Evolutionary conservation across 2,797 vertebrate genomes (phyloP), one percentile per base, ranked within the genome.

Genomic region (Xenentodon cancila): DNA sequence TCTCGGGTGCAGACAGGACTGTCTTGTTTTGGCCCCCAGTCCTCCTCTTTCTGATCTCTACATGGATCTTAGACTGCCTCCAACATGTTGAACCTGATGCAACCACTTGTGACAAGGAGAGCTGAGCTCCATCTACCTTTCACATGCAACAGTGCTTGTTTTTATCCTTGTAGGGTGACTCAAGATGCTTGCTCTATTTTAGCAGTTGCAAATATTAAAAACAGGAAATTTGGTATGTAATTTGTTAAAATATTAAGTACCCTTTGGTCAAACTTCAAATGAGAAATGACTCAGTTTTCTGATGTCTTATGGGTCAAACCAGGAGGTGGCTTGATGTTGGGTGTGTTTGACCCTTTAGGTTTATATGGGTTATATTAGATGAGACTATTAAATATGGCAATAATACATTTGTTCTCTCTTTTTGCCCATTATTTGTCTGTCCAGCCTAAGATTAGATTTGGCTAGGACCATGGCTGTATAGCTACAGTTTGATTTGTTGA

Each of bases 51-150:
- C 56, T 30, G 44, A 52, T 64, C 44, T 15, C 7, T 25, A 66
- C 62, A 71, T 25, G 37, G 37, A 7, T 3, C 37, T 15, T 15
- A 40, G 13, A 3, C 13, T 16, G 37, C 37, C 37, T 40, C 53
- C 58, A 71, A 43, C 58, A 58, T 76, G 69, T 67, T 63, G 27
- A 22, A 49, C 16, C 37, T 81, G 74, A 85, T 25, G 55, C 71
- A 78, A 89, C 45, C 50, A 40, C 62, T 64, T 77, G 64, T 89
- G 87, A 90, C 85, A 81, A 73, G 56, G 25, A 65, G 66, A 77
- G 68, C 73, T 67, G 75, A 84, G 81, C 70, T 65, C 42, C 63
- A 78, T 84, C 81, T 70, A 81, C 64, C 58, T 63, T 77, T 85
- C 66, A 83, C 79, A 85, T 62, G 71, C 76, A 84, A 75, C 71